Evolutionary conservation across 2,113 vertebrate species (phyloP), one percentile per base, ranked within the genome.

Genomic region (Mystacornis crossleyi): DNA sequence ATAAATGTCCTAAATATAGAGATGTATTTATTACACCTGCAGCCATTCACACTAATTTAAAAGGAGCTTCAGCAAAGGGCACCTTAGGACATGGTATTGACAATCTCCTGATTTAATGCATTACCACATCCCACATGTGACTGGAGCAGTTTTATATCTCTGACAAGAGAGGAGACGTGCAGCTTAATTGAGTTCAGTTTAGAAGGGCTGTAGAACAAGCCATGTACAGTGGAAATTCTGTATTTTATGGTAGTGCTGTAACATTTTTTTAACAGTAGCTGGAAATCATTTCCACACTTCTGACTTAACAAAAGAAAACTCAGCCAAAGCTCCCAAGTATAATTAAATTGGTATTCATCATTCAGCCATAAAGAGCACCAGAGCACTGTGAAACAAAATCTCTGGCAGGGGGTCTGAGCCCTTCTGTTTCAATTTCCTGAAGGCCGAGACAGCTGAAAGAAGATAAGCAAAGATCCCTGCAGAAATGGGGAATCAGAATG

Each of bases 231-330:
- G 90, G 71, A 96, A 91, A 94, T 83, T 83, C 69, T 71, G 43
- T 81, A 77, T 83, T 92, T 95, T 80, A 78, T 40, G 74, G 71
- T 17, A 54, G 54, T 9, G 51, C 47, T 78, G 67, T 48, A 90
- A 71, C 60, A 88, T 55, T 55, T 94, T 85, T 94, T 94, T 78
- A 95, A 66, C 75, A 58, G 58, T 66, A 60, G 79, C 67, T 94
- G 85, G 89, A 96, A 88, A 40, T 96, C 83, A 86, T 96, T 94
- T 96, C 93, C 85, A 96, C 50, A 70, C 60, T 92, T 94, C 54
- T 80, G 72, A 64, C 36, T 94, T 85, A 69, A 93, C 91, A 95
- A 95, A 94, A 85, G 89, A 75, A 90, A 93, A 91, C 71, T 51
- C 66, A 78, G 88, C 42, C 93, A 58, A 19, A 71, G 57, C 67